These are phyloP conservation scores for Tetropium fuscum DNA, from an alignment of 2,888 invertebrate genomes.

Conservation along the genomic window DNA sequence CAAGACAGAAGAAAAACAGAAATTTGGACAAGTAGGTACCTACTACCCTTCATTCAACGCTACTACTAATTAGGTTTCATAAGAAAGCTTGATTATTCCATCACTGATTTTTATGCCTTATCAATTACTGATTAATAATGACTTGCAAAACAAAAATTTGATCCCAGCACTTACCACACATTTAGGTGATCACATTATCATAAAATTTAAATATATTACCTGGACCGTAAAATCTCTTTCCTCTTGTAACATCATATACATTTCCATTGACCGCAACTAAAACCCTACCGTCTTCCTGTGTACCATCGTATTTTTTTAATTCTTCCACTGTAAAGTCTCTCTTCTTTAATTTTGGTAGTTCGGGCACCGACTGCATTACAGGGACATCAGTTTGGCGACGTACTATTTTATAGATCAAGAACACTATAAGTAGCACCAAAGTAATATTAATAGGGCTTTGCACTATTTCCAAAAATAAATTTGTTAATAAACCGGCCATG, in stretches of 20 bases:
- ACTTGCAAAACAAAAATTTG: background rate
- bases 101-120: no score
- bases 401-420: constrained; percentile 81
- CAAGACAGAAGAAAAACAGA: no score
- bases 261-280: constrained; percentile 94
- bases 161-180: background rate
- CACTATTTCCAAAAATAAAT: constrained; percentile 72
- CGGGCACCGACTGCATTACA: constrained; percentile 67
- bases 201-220: constrained; percentile 70
- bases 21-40: no score
- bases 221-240: constrained; percentile 93
- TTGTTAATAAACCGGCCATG: constrained; percentile 64
- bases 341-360: constrained; percentile 85
- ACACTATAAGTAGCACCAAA: constrained; percentile 76
- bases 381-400: constrained; percentile 64
- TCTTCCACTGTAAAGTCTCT: constrained; percentile 92
- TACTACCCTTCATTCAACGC: no score
- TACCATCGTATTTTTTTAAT: constrained; percentile 88
- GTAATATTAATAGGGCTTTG: constrained; percentile 79
- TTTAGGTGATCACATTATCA: background rate
- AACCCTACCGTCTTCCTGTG: constrained; percentile 86
- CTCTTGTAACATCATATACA: constrained; percentile 94
- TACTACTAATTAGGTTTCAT: no score
- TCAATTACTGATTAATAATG: no score
- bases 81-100: no score